A percentile compares a stretch with the other conserved stretches of the same genome.
phyloP scores from a whole-genome alignment of 2,113 vertebrate species.

The Phaethon lepturus region DNA sequence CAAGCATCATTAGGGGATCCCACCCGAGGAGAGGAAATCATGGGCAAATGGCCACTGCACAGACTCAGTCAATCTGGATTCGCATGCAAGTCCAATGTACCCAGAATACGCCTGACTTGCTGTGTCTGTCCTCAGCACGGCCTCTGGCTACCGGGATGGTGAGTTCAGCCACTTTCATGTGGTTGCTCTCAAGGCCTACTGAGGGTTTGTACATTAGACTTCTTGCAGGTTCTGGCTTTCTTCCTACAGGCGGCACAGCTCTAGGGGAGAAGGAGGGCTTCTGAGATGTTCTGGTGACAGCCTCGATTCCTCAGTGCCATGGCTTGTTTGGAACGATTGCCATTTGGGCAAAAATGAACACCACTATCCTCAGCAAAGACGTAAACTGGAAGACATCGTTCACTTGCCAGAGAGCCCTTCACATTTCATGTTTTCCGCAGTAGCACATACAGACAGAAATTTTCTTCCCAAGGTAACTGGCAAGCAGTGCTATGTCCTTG shows the following conservation, averaged over 20 bases:
- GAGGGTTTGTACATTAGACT: neutral
- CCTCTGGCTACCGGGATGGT: neutral
- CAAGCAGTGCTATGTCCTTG: accelerated
- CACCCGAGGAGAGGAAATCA: neutral
- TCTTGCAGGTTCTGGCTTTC: neutral
- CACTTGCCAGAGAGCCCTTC: neutral
- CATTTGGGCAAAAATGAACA: neutral
- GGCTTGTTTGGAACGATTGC: neutral
- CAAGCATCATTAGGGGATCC: neutral
- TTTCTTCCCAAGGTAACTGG: neutral
- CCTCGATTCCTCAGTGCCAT: neutral
- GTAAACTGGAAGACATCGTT: neutral
- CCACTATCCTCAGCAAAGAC: neutral
- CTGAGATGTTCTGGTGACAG: accelerated
- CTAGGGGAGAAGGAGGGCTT: neutral
- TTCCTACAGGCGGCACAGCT: neutral
- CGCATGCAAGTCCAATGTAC: accelerated
- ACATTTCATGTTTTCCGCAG: neutral
- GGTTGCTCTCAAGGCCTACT: neutral
- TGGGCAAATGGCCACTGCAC: neutral
- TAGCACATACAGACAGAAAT: neutral
- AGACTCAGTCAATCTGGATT: neutral
- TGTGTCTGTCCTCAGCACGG: neutral
- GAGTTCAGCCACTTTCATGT: neutral
- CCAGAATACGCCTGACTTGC: neutral